Evolutionary conservation across 2,888 invertebrate species (phyloP).

Genomic region (Onthophagus sagittarius): DNA sequence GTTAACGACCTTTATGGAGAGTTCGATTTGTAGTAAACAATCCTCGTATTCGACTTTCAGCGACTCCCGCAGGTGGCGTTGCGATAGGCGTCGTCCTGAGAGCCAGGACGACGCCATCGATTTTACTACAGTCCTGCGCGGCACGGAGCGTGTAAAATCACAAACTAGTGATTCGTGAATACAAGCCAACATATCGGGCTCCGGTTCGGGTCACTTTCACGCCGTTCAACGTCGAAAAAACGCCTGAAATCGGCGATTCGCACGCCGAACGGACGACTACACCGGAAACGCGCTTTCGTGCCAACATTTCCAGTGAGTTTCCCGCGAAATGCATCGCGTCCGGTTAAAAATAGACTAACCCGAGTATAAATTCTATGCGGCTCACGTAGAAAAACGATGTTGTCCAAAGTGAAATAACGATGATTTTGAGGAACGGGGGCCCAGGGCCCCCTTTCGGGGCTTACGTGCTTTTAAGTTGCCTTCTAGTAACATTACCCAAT

Average conservation of each 20-base stretch:
- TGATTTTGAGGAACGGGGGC: slow-evolving; percentile 38
- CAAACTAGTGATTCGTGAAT: slow-evolving; percentile 40
- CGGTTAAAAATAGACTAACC: slow-evolving; percentile 5
- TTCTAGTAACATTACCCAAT: slow-evolving; percentile 35
- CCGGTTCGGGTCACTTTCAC: slow-evolving; percentile 11
- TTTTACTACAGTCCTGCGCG: slow-evolving; percentile 42
- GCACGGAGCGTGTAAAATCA: slow-evolving; percentile 41
- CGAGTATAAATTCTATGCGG: background rate
- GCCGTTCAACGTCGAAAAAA: slow-evolving; percentile 17
- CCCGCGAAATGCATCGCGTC: background rate
- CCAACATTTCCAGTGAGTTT: slow-evolving; percentile 12
- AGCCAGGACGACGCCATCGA: slow-evolving; percentile 41
- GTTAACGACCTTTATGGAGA: background rate
- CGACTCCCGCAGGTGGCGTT: slow-evolving; percentile 19
- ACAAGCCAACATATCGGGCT: slow-evolving; percentile 36
- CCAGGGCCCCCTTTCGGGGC: slow-evolving; percentile 38
- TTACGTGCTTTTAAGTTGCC: slow-evolving; percentile 33
- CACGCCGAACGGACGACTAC: background rate
- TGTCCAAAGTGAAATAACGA: slow-evolving; percentile 26
- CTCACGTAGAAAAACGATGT: background rate
- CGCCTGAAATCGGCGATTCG: slow-evolving; percentile 6
- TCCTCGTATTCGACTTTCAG: background rate
- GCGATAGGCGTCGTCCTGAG: slow-evolving; percentile 21
- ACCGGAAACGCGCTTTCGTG: slow-evolving; percentile 12
- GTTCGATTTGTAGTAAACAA: background rate